These are phyloP conservation scores for Drosophila equinoxialis DNA, from an alignment of 1,140 invertebrate genomes.

Conservation along the genomic window DNA sequence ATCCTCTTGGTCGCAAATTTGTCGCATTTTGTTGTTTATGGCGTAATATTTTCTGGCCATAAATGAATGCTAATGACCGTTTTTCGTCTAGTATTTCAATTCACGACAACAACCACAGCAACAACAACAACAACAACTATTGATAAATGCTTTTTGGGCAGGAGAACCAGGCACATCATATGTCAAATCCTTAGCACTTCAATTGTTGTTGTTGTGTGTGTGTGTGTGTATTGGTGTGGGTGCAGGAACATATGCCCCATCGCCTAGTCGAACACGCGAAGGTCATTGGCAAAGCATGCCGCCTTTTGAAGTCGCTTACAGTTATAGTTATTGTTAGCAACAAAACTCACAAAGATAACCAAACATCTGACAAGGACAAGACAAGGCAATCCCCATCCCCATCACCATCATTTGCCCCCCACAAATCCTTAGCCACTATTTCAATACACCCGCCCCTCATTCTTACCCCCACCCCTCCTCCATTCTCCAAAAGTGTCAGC, in stretches of 20 bases:
- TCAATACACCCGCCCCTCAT: not conserved
- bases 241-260: slow-evolving; percentile 59
- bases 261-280: slow-evolving; percentile 63
- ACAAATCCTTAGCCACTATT: not conserved
- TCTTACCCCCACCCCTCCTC: slow-evolving; percentile 22
- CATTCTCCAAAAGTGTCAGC: slow-evolving; percentile 32
- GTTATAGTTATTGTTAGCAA: slow-evolving; percentile 59
- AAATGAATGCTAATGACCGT: slow-evolving; percentile 80
- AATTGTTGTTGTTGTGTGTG: slow-evolving; percentile 33
- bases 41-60: slow-evolving; percentile 76
- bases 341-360: slow-evolving; percentile 58
- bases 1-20: slow-evolving; percentile 62
- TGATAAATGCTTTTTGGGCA: slow-evolving; percentile 76
- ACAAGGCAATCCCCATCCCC: slow-evolving; percentile 4
- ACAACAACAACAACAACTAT: slow-evolving; percentile 46
- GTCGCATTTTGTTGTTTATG: slow-evolving; percentile 79
- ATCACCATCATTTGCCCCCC: not conserved
- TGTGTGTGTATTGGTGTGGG: slow-evolving; percentile 5
- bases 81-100: slow-evolving; percentile 66
- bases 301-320: slow-evolving; percentile 66
- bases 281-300: slow-evolving; percentile 66
- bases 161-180: slow-evolving; percentile 68
- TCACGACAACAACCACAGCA: not conserved
- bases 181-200: slow-evolving; percentile 66
- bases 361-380: slow-evolving; percentile 77